Evolutionary conservation across 1,140 invertebrate species (phyloP), one percentile per base, ranked within the genome.

Genomic region (Ceratosolen solmsi): DNA sequence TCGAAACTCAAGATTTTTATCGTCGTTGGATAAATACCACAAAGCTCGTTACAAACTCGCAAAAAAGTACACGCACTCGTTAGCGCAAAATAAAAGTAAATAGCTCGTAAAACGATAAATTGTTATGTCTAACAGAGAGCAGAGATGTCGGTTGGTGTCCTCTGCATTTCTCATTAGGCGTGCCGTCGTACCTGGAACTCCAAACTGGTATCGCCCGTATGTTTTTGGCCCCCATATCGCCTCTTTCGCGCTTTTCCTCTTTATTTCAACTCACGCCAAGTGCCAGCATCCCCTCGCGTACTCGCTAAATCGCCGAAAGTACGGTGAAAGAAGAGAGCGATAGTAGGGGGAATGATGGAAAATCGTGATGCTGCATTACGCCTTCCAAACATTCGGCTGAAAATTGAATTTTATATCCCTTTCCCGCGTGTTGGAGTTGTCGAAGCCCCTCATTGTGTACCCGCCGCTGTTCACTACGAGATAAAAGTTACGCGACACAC

Each of bases 341-440:
- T n/a, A n/a, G n/a, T n/a, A n/a, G n/a, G n/a, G n/a, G n/a, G n/a
- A n/a, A n/a, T n/a, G n/a, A n/a, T 68, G 17, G 27, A 75, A 74
- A 74, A 74, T 68, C 71, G 79, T 80, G 71, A 54, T 30, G 58
- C 41, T 68, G 79, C 54, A 56, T 75, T 68, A 63, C 72, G 54
- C 38, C 15, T 38, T 38, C 25, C 30, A 80, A 80, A 80, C 79
- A 56, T 80, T 80, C 41, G 54, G 25, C 78, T 63, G 51, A 54
- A 74, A 80, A 80, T 80, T 80, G 70, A 73, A 80, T 73, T 80
- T 80, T 33, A 25, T 51, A 49, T n/a, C 77, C 70, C 33, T 65
- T 25, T 56, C 25, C 13, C 38, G 70, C 13, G n/a, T 13, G 9
- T 17, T 9, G 36, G 7, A 9, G 17, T 41, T 36, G 36, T 7